Evolutionary conservation across 2,113 vertebrate genomes (phyloP).

Genomic region (Scopus umbretta): DNA sequence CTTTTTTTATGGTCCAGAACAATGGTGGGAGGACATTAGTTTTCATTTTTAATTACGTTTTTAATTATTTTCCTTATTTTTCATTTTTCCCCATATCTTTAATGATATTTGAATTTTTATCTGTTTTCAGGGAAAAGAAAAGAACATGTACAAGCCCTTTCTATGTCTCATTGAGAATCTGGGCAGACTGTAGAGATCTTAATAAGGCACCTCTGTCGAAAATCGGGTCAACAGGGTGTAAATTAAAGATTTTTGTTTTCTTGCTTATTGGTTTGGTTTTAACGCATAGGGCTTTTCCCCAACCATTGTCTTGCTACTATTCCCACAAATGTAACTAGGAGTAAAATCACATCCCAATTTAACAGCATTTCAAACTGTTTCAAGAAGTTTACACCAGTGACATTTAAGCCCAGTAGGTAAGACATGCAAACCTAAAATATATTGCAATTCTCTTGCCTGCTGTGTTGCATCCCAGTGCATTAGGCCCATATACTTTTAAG

Average conservation of each 20-base stretch:
- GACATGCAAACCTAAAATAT: background rate
- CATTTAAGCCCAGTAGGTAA: background rate
- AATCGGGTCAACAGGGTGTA: background rate
- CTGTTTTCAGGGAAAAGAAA: background rate
- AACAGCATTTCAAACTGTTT: background rate
- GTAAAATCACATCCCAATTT: background rate
- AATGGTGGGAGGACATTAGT: background rate
- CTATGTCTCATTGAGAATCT: background rate
- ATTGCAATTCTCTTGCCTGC: background rate
- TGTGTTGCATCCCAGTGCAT: background rate
- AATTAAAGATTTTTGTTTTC: background rate
- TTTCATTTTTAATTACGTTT: background rate
- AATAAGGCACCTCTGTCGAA: background rate
- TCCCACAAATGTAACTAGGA: background rate
- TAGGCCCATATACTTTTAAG: background rate
- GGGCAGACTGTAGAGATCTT: background rate
- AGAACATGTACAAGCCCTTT: background rate
- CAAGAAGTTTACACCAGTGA: background rate
- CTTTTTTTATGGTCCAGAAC: background rate
- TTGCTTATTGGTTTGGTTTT: background rate
- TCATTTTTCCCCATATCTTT: background rate
- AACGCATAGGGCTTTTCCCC: accelerated
- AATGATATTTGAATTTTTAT: background rate
- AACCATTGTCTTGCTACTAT: background rate
- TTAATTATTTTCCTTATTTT: background rate